Conservation (phyloP, 2,888 invertebrate genomes). For the Maniola hyperantus region DNA sequence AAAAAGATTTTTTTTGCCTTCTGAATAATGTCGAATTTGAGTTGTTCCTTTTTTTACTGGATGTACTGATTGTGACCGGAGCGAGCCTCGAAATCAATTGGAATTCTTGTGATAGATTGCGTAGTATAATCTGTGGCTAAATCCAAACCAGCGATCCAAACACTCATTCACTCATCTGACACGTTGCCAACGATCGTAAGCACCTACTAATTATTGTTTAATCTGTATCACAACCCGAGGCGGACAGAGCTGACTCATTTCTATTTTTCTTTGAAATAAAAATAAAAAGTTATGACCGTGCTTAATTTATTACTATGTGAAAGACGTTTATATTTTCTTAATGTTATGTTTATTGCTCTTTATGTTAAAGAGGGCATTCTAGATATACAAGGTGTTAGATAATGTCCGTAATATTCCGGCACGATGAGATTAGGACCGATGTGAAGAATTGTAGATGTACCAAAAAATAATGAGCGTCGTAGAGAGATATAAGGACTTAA, state of each 20-base stretch:
- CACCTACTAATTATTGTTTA: slow-evolving; percentile 43
- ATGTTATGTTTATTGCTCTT: not conserved
- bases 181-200: slow-evolving; percentile 41
- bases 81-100: slow-evolving; percentile 37
- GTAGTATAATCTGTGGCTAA: slow-evolving; percentile 40
- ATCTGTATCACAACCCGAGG: slow-evolving; percentile 33
- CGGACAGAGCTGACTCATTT: slow-evolving; percentile 27
- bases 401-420: too few species aligned
- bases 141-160: too few species aligned
- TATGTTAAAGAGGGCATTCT: not conserved
- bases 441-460: too few species aligned
- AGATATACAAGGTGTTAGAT: not conserved
- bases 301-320: slow-evolving; percentile 13
- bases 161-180: slow-evolving; percentile 41
- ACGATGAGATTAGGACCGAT: too few species aligned
- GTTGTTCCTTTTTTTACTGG: too few species aligned
- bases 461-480: too few species aligned
- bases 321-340: not conserved
- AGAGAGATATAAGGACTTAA: too few species aligned
- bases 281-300: slow-evolving; percentile 10
- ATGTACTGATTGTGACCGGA: slow-evolving; percentile 24
- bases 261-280: slow-evolving; percentile 23
- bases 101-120: slow-evolving; percentile 40
- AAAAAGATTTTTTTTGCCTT: too few species aligned
- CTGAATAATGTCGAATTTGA: too few species aligned